Base-by-base conservation (phyloP, 2,797 vertebrate species). In the Hemibagrus guttatus region DNA sequence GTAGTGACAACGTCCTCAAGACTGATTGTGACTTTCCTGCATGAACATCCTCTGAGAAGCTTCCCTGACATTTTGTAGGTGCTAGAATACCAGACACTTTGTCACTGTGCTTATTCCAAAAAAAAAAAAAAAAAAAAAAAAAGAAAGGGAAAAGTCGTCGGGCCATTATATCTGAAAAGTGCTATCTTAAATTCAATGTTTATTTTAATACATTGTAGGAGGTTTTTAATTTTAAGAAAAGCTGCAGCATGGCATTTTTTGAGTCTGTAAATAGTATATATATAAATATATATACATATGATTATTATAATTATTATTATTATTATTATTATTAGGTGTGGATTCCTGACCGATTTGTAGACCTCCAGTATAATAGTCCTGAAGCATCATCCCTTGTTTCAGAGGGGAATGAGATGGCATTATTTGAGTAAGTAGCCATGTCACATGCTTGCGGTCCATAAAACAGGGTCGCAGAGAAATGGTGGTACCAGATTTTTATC, bases 161-260 rank as follows among this genome's bases (percentile, higher is more conserved):
- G 95, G 96, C 94, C 93, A 92, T 95, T 96, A 88, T 96, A 96
- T 97, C 96, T 95, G 95, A 97, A 96, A 96, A 98, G 97, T 99
- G 97, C 97, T 98, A 96, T 98, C 96, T 97, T 97, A 96, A 96
- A 97, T 96, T 97, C 96, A 96, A 97, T 96, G 96, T 98, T 99
- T 99, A 98, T 99, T 99, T 99, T 98, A 98, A 96, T 99, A 99
- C 97, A 97, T 98, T 96, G 96, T 98, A 97, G 97, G 96, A 97
- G 95, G 97, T 95, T 95, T 97, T 97, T 97, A 96, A 97, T 98
- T 98, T 97, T 97, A 96, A 95, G 96, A 96, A 95, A 95, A 96
- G 97, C 97, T 97, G 96, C 96, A 96, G 97, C 97, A 98, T 98
- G 97, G 96, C 95, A 93, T 98, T 95, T 98, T 97, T 96, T 97